Percentiles rank a stretch among this genome's conserved stretches.
Conservation (phyloP, 2,888 invertebrate genomes). For the Calameuta idolon region DNA sequence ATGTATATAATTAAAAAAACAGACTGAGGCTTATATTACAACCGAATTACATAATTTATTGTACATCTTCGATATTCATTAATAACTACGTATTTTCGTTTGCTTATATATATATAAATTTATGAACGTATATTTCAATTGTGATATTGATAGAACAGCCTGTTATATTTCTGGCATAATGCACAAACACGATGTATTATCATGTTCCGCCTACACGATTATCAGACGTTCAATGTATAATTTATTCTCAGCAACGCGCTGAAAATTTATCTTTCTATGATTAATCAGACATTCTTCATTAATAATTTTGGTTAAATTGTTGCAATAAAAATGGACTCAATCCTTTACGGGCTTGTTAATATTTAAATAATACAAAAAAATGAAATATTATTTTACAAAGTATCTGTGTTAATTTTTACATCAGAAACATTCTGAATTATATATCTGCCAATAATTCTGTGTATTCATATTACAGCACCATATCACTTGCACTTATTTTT, state of each 20-base stretch:
- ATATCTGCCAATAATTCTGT: no score
- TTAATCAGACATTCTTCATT: neutral
- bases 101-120: neutral
- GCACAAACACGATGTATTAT: neutral
- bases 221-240: neutral
- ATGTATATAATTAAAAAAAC: neutral
- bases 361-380: neutral
- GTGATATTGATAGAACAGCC: neutral
- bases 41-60: neutral
- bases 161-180: neutral
- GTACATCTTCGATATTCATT: neutral
- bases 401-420: neutral
- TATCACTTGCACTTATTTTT: neutral
- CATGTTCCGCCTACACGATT: neutral
- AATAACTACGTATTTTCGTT: neutral
- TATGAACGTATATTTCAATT: neutral
- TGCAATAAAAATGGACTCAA: neutral
- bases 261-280: neutral
- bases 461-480: no score
- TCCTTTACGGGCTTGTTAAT: neutral
- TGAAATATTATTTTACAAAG: neutral
- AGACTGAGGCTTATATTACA: neutral
- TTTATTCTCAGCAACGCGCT: neutral
- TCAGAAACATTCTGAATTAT: neutral
- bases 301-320: neutral